Base-by-base conservation (phyloP, 2,113 vertebrate species). In the Brachionichthys hirsutus region DNA sequence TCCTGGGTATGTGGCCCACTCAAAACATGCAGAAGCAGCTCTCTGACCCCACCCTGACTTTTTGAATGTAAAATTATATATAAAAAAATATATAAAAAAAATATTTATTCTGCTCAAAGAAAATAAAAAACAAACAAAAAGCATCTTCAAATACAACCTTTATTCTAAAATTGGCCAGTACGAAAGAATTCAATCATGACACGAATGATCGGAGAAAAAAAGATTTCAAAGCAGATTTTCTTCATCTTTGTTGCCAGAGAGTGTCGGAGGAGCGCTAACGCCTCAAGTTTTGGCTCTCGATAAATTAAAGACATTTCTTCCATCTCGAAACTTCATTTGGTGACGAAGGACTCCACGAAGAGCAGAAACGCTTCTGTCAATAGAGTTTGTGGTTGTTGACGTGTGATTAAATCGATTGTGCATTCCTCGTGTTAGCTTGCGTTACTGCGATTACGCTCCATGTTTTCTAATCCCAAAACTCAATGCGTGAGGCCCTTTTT, bases 361-460 rank as follows among this genome's bases (percentile, higher is more conserved):
- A 35, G 11, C 38, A 5, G 9, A 22, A 16, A 4, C 19, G 6
- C 18, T 38, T 38, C n/a, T 43, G 15, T 2, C 16, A 35, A 42
- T 20, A 24, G 2, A 17, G 5, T 6, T 15, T 51, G n/a, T 34
- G 46, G 46, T 47, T 22, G 30, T n/a, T 22, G 15, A 42, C 6
- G 11, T 18, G 34, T 42, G 2, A 30, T 49, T 58, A 11, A 46
- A 57, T 40, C 54, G 60, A 57, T 34, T 51, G 57, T 40, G 19
- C 62, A 19, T 22, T 46, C 45, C 17, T 24, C 8, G 0, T 59
- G 35, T 51, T 16, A 9, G 45, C 30, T 45, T 62, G 47, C 48
- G 47, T 34, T 63, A 60, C 19, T 59, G 36, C 53, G 24, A 54
- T 60, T 22, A 17, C 20, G 3, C 16, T 52, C 41, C 42, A 19